These are phyloP conservation scores for Bombyx huttoni DNA, from an alignment of 2,888 invertebrate species.

Conservation along the genomic window DNA sequence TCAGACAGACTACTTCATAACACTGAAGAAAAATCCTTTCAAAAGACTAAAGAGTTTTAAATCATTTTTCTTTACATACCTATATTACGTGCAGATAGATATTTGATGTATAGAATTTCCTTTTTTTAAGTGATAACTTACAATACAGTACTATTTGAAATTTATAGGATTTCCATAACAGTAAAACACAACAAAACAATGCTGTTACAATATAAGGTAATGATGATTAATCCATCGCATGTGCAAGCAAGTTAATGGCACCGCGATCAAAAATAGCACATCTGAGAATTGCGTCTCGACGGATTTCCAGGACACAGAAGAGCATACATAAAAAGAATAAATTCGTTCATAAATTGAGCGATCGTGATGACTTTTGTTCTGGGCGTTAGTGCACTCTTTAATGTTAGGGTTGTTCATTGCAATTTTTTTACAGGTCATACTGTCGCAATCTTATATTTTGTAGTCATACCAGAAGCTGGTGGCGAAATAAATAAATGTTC, in stretches of 20 bases:
- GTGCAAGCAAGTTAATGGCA: constrained; percentile 8
- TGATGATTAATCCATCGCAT: neutral
- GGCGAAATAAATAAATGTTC: no score
- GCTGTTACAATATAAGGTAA: neutral
- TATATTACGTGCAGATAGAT: no score
- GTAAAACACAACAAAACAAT: neutral
- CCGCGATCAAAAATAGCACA: constrained; percentile 43
- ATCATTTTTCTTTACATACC: no score
- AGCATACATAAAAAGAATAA: constrained; percentile 50
- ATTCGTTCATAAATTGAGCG: constrained; percentile 33
- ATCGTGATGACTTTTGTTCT: constrained; percentile 15
- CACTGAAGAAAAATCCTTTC: no score
- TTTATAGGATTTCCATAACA: no score
- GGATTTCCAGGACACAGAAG: constrained; percentile 52
- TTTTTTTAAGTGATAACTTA: no score
- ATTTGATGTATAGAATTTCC: no score
- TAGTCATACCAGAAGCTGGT: no score
- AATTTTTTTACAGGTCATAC: constrained; percentile 1
- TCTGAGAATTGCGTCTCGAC: constrained; percentile 32
- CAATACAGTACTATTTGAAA: no score
- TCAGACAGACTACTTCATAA: no score
- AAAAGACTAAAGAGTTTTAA: no score
- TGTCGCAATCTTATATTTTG: neutral
- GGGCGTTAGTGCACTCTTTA: constrained; percentile 10
- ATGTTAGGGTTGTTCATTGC: constrained; percentile 28